Conservation (phyloP, 2,888 invertebrate genomes). For the Eupithecia tripunctaria region DNA sequence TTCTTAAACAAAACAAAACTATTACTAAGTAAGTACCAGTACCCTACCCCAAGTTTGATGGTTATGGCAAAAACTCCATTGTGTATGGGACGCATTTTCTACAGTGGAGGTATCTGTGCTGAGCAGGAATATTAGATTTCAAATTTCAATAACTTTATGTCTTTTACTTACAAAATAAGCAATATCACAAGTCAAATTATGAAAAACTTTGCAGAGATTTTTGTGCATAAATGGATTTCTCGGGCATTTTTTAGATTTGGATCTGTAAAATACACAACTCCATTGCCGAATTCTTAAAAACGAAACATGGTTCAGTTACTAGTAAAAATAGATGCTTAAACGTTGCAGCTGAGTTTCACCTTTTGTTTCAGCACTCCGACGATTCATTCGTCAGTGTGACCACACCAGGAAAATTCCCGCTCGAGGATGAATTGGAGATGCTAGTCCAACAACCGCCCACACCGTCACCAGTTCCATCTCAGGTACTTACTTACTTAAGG, state of each 20-base stretch:
- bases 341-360: not conserved
- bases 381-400: constrained; percentile 81
- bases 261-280: not conserved
- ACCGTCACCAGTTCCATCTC: constrained; percentile 78
- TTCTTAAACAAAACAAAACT: too few species aligned
- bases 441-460: constrained; percentile 59
- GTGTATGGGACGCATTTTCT: too few species aligned
- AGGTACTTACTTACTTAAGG: constrained; percentile 52
- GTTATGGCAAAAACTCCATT: too few species aligned
- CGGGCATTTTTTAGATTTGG: not conserved
- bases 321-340: not conserved
- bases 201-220: too few species aligned
- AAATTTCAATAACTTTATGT: too few species aligned
- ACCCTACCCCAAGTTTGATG: too few species aligned
- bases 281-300: not conserved
- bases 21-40: too few species aligned
- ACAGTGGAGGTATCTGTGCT: too few species aligned
- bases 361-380: constrained; percentile 68
- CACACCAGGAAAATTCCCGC: constrained; percentile 77
- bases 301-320: not conserved
- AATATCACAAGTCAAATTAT: too few species aligned
- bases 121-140: too few species aligned
- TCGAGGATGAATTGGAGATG: constrained; percentile 76
- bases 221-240: too few species aligned
- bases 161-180: too few species aligned